phyloP scores from a whole-genome alignment of 2,888 invertebrate genomes.

The Empis stercorea region DNA sequence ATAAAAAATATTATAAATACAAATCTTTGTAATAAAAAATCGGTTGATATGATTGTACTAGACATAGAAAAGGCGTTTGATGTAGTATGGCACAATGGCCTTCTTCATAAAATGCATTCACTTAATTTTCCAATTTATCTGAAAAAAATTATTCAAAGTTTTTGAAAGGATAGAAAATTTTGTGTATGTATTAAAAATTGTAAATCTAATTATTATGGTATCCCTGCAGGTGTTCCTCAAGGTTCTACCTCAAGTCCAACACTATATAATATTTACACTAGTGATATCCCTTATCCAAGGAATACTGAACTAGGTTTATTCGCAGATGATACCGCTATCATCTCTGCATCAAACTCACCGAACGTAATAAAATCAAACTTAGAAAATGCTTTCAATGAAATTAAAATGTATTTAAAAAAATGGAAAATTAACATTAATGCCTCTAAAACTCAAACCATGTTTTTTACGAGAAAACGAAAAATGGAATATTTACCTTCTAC shows the following conservation, averaged over 20 bases:
- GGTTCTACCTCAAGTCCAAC: neutral
- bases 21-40: neutral
- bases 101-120: neutral
- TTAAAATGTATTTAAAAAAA: neutral
- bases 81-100: neutral
- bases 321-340: too few species aligned
- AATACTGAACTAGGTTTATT: too few species aligned
- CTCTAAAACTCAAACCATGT: neutral
- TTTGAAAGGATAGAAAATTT: neutral
- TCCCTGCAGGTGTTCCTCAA: too few species aligned
- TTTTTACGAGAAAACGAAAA: too few species aligned
- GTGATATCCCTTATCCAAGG: too few species aligned
- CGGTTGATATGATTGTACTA: neutral
- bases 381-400: neutral
- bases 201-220: too few species aligned
- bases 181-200: too few species aligned
- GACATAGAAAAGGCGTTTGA: neutral
- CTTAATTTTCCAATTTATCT: neutral
- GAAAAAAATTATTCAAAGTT: neutral
- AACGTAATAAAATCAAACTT: too few species aligned
- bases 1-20: neutral
- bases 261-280: neutral
- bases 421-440: neutral
- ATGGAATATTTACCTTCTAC: too few species aligned
- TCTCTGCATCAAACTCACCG: too few species aligned